Conservation (phyloP, 2,113 vertebrate species). For the Leptosomus discolor region DNA sequence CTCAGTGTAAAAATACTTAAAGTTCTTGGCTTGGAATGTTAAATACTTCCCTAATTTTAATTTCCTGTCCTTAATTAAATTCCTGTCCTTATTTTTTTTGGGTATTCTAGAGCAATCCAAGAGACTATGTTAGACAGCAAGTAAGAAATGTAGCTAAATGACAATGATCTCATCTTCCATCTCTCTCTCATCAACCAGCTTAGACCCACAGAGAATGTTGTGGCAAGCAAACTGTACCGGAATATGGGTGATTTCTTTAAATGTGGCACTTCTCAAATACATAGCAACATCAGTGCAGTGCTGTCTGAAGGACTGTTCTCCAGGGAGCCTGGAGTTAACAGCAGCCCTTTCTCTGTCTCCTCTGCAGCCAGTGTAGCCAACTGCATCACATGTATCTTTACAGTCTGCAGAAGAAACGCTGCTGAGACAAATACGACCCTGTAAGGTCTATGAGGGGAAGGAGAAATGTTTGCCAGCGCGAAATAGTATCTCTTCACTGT, state of each 20-base stretch:
- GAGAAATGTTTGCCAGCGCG: background rate
- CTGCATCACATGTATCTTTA: too few relatives aligned
- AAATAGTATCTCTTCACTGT: background rate
- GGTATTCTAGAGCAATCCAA: background rate
- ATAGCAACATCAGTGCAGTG: background rate
- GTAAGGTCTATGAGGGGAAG: background rate
- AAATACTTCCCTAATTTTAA: background rate
- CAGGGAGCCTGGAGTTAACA: background rate
- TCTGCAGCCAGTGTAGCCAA: background rate
- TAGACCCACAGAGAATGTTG: background rate
- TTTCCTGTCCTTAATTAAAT: background rate
- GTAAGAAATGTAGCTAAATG: background rate
- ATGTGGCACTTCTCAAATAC: background rate
- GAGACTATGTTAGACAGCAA: background rate
- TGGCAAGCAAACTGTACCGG: background rate
- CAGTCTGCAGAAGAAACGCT: background rate
- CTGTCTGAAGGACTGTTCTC: background rate
- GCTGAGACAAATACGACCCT: background rate
- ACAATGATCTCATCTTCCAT: background rate
- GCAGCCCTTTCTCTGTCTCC: background rate
- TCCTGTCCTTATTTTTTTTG: background rate
- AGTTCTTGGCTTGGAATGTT: background rate
- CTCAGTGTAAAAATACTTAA: background rate
- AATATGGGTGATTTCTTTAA: background rate
- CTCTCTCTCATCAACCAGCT: background rate